Conservation (phyloP, 2,797 vertebrate genomes). For the Meriones psammophilus region DNA sequence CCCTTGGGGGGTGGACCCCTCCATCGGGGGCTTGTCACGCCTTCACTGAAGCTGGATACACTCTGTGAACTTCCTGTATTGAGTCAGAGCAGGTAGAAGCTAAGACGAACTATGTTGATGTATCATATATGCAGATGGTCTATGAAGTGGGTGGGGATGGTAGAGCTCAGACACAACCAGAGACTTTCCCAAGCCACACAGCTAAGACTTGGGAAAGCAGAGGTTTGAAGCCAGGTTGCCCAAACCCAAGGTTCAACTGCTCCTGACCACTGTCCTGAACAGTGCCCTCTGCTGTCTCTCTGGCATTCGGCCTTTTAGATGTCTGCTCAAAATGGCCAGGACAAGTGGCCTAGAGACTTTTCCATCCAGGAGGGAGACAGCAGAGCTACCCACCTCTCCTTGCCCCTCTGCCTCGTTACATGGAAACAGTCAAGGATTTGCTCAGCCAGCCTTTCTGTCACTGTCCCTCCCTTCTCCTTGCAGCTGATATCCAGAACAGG, state of each 20-base stretch:
- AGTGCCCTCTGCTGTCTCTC: neutral
- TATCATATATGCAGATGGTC: accelerated
- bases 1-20: neutral
- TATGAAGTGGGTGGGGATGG: neutral
- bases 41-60: too few relatives aligned
- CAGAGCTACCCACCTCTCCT: neutral
- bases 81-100: accelerated
- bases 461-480: too few relatives aligned
- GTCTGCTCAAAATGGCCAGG: neutral
- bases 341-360: too few relatives aligned
- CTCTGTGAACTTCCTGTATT: neutral
- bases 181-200: neutral
- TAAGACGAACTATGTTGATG: too few relatives aligned
- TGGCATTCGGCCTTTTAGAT: neutral
- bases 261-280: too few relatives aligned
- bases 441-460: too few relatives aligned
- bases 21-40: accelerated
- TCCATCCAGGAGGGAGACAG: neutral
- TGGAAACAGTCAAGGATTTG: neutral
- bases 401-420: neutral
- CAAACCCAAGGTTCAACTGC: neutral
- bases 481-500: neutral
- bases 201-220: neutral
- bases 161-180: neutral
- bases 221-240: neutral